A percentile compares a stretch with the other conserved stretches of the same genome.
phyloP scores from a whole-genome alignment of 2,888 invertebrate species.

The Chouioia cunea region DNA sequence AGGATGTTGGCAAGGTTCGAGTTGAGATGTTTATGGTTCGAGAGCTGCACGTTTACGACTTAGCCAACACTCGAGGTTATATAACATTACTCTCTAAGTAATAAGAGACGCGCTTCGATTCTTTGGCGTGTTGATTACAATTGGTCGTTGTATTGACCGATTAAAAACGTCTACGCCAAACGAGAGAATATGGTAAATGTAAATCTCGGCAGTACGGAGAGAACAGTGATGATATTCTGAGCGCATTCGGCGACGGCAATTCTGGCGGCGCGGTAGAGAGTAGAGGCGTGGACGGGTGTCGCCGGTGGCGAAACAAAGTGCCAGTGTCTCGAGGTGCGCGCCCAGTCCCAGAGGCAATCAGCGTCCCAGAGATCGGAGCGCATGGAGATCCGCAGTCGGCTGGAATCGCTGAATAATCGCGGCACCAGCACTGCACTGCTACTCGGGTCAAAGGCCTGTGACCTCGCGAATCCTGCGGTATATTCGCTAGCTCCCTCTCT shows the following conservation, averaged over 20 bases:
- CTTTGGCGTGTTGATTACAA: not conserved
- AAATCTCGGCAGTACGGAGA: no score
- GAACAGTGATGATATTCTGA: no score
- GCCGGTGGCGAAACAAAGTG: slow-evolving; percentile 14
- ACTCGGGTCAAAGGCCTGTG: slow-evolving; percentile 18
- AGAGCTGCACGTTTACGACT: slow-evolving; percentile 32
- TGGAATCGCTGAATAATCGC: slow-evolving; percentile 38
- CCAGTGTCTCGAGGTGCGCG: not conserved
- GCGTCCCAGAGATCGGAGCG: slow-evolving; percentile 6
- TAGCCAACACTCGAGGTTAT: slow-evolving; percentile 28
- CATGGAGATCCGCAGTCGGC: slow-evolving; percentile 4
- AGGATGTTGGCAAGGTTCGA: slow-evolving; percentile 59
- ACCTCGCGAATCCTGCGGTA: slow-evolving; percentile 46
- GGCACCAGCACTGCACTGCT: no score
- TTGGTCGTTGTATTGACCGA: slow-evolving; percentile 1
- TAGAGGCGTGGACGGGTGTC: not conserved
- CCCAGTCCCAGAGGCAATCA: slow-evolving; percentile 34
- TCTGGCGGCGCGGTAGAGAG: no score
- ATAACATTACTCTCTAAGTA: slow-evolving; percentile 42
- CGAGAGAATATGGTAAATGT: not conserved
- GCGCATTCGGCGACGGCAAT: no score
- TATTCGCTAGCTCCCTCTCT: slow-evolving; percentile 38
- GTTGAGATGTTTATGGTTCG: slow-evolving; percentile 45
- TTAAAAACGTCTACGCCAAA: slow-evolving; percentile 8
- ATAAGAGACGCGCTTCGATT: slow-evolving; percentile 36